Evolutionary conservation across 2,888 invertebrate genomes (phyloP), one percentile per base, ranked within the genome.

Genomic region (Dicroscelio sp.): DNA sequence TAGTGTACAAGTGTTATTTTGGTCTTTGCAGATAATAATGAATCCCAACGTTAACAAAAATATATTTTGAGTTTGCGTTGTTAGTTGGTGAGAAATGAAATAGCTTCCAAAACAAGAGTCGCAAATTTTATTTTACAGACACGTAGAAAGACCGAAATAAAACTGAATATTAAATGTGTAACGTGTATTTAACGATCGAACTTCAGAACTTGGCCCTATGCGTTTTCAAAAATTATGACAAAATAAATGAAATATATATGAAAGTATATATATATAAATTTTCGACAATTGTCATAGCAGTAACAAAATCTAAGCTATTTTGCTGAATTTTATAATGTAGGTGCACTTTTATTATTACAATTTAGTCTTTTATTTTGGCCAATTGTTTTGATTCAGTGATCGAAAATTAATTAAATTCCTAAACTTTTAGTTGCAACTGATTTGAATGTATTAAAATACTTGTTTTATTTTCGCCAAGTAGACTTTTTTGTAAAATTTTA

Each of bases 1-100:
- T 89, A 86, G 90, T 87, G 87, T 90, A 75, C 85, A 65, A 90
- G 90, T 90, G 73, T 90, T 90, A 90, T 90, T 90, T 90, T 90
- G 86, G 90, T 86, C 86, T 90, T 90, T 83, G 55, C 31, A 88
- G n/a, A 69, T 55, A 17, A 23, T 20, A 58, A 58, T 65, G 6
- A 78, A 55, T 55, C 43, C 63, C n/a, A 60, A 60, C 48, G n/a
- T 38, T 14, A 23, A 73, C 27, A 31, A 52, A 58, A 10, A n/a
- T 10, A 55, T 20, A 55, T 55, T 55, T 20, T 55, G n/a, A 55
- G 10, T 20, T 55, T 55, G 6, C 5, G 10, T 10, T 55, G 14
- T 55, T n/a, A 38, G 55, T 80, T 80, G 33, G n/a, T 69, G 23
- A 58, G 27, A 71, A 52, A 27, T 63, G n/a, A 63, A 43, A 52